These are phyloP conservation scores for Hirtodrosophila duncani DNA, from an alignment of 2,888 invertebrate species.

Conservation along the genomic window DNA sequence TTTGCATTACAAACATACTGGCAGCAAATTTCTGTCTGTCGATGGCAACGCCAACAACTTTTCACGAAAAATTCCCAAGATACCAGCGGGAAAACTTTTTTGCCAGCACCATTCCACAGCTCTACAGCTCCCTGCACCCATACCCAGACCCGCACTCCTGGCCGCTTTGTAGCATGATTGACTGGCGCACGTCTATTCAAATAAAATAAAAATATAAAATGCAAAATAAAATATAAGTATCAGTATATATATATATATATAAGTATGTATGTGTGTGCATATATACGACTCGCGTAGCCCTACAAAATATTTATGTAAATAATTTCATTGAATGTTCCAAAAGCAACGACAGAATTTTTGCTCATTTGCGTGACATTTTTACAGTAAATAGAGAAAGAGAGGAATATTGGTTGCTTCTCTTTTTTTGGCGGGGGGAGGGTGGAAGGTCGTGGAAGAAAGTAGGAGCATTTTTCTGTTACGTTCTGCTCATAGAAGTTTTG, in stretches of 20 bases:
- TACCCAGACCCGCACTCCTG: background rate
- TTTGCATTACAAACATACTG: constrained; percentile 72
- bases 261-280: constrained; percentile 24
- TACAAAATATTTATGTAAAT: constrained; percentile 43
- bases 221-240: constrained; percentile 10
- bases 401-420: background rate
- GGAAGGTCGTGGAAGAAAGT: no score
- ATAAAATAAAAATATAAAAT: constrained; percentile 37
- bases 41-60: constrained; percentile 54
- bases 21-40: constrained; percentile 58
- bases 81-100: constrained; percentile 46
- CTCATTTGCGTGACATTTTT: constrained; percentile 54
- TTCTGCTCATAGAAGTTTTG: constrained; percentile 33
- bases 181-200: constrained; percentile 60
- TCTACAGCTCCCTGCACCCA: background rate
- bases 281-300: constrained; percentile 16
- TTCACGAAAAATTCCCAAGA: constrained; percentile 32
- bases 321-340: constrained; percentile 48
- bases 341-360: constrained; percentile 28
- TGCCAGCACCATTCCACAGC: constrained; percentile 12
- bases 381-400: constrained; percentile 2
- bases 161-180: constrained; percentile 41
- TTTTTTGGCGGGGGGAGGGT: no score
- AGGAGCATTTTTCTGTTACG: constrained; percentile 3
- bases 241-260: constrained; percentile 25